Evolutionary conservation across 2,113 vertebrate species (phyloP), one percentile per base, ranked within the genome.

Genomic region (Lethenteron reissneri): DNA sequence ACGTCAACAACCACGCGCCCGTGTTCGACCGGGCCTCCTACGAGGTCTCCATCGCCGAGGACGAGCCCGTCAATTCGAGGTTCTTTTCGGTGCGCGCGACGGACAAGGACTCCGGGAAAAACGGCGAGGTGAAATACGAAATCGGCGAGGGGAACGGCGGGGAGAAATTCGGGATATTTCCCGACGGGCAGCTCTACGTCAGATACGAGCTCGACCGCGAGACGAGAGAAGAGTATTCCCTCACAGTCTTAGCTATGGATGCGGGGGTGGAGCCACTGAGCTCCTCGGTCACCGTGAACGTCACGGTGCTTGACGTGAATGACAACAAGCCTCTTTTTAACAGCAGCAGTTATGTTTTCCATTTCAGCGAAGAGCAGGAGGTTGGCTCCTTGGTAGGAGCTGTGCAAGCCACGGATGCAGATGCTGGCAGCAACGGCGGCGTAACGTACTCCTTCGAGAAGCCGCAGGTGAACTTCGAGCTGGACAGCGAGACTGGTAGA

Each of bases 21-120:
- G 82, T 90, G 58, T 99, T 97, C n/a, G 89, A 95, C 74, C 92
- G 97, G 76, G 86, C 92, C 15, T 97, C 92, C 0, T 97, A 99
- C 57, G 92, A 97, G 80, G 84, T 92, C 72, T 81, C 85, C 8
- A 89, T 99, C 71, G 77, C 82, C 57, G 92, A 99, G 78, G 84
- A 89, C 0, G 89, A 94, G 77, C 87, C 89, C 2, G 91, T 99
- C 73, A 99, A 99, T 81, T 91, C 89, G 72, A 84, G 89, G 8
- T 99, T 99, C 75, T 96, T 95, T 77, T 85, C 85, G 76, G 89
- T 99, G n/a, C 84, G 85, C 74, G 94, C 94, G 78, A 85, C 83
- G 0, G 94, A 99, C 81, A 85, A 84, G 78, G 94, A 99, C 77
- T 88, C 92, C 0, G 94, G 92, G 56, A 81, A 85, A 2, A 99